A percentile compares a stretch with the other conserved stretches of the same genome.
These are phyloP conservation scores for Pharmacophagus antenor DNA, from an alignment of 2,888 invertebrate genomes.

Conservation along the genomic window DNA sequence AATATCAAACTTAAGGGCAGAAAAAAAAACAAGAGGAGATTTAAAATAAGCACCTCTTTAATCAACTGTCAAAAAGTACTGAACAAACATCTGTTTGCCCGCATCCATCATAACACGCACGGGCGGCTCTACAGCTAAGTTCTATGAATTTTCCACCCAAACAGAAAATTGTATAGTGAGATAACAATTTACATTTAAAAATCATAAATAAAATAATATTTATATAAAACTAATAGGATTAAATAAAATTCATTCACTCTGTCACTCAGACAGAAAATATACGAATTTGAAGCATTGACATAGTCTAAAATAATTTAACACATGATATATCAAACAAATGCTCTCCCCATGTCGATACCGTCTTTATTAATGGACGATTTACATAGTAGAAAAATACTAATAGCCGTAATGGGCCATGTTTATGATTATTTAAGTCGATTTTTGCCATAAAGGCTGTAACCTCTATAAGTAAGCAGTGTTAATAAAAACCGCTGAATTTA, in stretches of 20 bases:
- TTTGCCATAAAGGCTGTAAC: conserved; percentile 5
- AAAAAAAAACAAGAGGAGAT: conserved; percentile 34
- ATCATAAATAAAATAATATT: conserved; percentile 49
- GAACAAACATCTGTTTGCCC: conserved; percentile 60
- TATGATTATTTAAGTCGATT: conserved; percentile 12
- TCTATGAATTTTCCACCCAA: conserved; percentile 52
- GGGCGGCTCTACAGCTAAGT: conserved; percentile 52
- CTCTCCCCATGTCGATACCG: conserved; percentile 7
- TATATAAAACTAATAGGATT: conserved; percentile 71
- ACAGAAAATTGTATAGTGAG: conserved; percentile 44
- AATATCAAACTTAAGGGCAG: background rate
- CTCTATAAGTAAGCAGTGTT: conserved; percentile 8
- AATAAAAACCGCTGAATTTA: conserved; percentile 13
- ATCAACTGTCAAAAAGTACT: conserved; percentile 73
- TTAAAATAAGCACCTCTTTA: conserved; percentile 76
- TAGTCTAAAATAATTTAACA: conserved; percentile 56
- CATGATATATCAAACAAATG: conserved; percentile 40
- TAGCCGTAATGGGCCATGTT: conserved; percentile 14
- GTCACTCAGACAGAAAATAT: conserved; percentile 60
- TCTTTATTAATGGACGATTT: conserved; percentile 39
- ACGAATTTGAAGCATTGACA: conserved; percentile 52
- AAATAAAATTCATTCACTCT: conserved; percentile 76
- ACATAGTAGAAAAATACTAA: conserved; percentile 46
- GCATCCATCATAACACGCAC: conserved; percentile 55
- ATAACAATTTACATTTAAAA: conserved; percentile 57